Evolutionary conservation across 2,888 invertebrate species (phyloP), one percentile per base, ranked within the genome.

Genomic region (Tetramorium bicarinatum): DNA sequence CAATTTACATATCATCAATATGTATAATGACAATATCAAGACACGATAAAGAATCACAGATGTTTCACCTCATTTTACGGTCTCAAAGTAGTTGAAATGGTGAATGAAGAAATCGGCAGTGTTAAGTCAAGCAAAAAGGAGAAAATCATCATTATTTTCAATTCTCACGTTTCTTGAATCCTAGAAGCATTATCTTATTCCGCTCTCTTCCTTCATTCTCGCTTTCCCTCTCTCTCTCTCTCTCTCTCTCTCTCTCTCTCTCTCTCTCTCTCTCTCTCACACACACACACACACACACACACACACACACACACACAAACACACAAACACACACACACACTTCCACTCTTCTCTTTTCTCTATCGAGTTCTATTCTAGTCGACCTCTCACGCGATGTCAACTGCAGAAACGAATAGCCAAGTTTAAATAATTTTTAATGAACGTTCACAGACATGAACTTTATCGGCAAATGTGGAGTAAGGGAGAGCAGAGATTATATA

Each of bases 371-470:
- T 18, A n/a, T 54, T 72, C 18, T 21, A 1, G 3, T 54, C 15
- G 38, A 54, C 34, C 34, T 44, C 34, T 75, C 34, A 47, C 44
- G 29, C 74, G 29, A 74, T 29, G n/a, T 59, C 74, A 56, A 59
- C 44, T 44, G 59, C 74, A 74, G 29, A 47, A 74, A 74, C 41
- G 44, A 59, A 74, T 72, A 21, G 41, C 15, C 29, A 29, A 29
- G 59, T 44, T 74, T 61, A 74, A 74, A 74, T 74, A 74, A 74
- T 74, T 74, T 74, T 74, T 56, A 56, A 56, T 56, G n/a, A 8
- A 74, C 44, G 11, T 29, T 61, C 34, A n/a, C 38, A 38, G 4
- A 69, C 15, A 21, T 44, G 15, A 56, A 56, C 41, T 56, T 71
- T 71, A 54, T 72, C 41, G 34, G 21, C 21, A 47, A 74, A 44